Evolutionary conservation across 37 sponge, comb jelly and placozoan species (phyloP), one percentile per base, ranked within the genome.

Genomic region (Amphimedon queenslandica): DNA sequence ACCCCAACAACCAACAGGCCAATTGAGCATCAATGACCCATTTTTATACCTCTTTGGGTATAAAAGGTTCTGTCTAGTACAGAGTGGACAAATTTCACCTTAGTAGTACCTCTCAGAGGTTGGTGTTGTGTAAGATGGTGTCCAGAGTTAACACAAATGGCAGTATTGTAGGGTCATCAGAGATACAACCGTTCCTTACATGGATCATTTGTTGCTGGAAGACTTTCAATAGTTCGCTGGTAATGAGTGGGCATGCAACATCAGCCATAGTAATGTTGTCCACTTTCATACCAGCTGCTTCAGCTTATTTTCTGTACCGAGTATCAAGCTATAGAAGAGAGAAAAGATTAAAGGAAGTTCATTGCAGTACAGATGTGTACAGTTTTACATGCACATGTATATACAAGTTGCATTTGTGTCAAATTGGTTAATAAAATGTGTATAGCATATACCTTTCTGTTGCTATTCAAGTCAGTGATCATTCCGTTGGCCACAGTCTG

Each of bases 51-150:
- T 29, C 81, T 66, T 32, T 80, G 81, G 37, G 73, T 43, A 71
- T 80, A 80, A 40, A 80, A 80, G 55, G 81, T 64, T 16, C 57
- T 51, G 67, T 80, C 73, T 31, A 80, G 81, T 13, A 80, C 81
- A 5, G 67, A 80, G 60, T 80, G 81, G 39, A 79, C 72, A 30
- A 72, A 71, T 71, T 79, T 72, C 55, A 79, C 80, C 55, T 79
- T 79, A 72, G 66, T 79, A 6, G 80, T 79, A 29, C 80, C 72
- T 28, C 80, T 64, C 33, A 79, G 72, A 20, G 80, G 71, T 70
- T 79, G 80, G 37, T 71, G 70, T 66, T 79, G 80, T 6, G 35
- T 28, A 56, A 80, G 42, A 33, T 73, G 73, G 72, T 72, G 81
- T 35, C 81, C 58, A 38, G 81, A 72, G 33, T 41, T 56, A 73